Evolutionary conservation across 2,797 vertebrate species (phyloP), one percentile per base, ranked within the genome.

Genomic region (Psittacula echo): DNA sequence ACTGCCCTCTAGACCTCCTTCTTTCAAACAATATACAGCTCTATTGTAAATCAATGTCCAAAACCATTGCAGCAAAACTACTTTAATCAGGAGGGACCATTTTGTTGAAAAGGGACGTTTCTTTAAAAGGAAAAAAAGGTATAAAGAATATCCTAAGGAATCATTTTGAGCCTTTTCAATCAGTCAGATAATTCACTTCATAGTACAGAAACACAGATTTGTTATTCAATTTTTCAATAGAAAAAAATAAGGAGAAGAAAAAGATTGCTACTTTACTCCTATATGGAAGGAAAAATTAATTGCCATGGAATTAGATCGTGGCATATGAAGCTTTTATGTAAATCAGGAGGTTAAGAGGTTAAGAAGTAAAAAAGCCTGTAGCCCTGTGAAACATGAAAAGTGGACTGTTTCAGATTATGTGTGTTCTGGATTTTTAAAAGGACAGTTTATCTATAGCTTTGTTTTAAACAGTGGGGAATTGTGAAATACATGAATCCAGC

Each of bases 281-380:
- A 44, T 90, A 79, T 24, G 91, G 64, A 95, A 94, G 68, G 67
- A 89, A 96, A 93, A 92, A 93, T 92, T 96, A 94, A 94, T 76
- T 90, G 61, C 71, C 71, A 26, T 65, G 71, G 92, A 97, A 97
- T 95, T 97, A 96, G 84, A 85, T 83, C 56, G 82, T 83, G 68
- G 50, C 65, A 93, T 92, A 87, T 83, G 97, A 97, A 87, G 47
- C 80, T 96, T 95, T 98, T 94, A 96, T 87, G 90, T 90, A 96
- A 96, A 97, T 96, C 78, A 94, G 79, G 67, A 94, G 73, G 56
- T 60, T 58, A 81, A 89, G 85, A 97, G 71, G 82, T 94, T 96
- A 94, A 95, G 82, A 67, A 70, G 70, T 77, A 89, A 96, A 97
- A 94, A 94, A 90, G 60, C 44, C 62, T 85, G 94, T 95, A 95